Percentiles rank a stretch among this genome's conserved stretches.
These are phyloP conservation scores for Elanoides forficatus DNA, from an alignment of 2,113 vertebrate species.

Conservation along the genomic window DNA sequence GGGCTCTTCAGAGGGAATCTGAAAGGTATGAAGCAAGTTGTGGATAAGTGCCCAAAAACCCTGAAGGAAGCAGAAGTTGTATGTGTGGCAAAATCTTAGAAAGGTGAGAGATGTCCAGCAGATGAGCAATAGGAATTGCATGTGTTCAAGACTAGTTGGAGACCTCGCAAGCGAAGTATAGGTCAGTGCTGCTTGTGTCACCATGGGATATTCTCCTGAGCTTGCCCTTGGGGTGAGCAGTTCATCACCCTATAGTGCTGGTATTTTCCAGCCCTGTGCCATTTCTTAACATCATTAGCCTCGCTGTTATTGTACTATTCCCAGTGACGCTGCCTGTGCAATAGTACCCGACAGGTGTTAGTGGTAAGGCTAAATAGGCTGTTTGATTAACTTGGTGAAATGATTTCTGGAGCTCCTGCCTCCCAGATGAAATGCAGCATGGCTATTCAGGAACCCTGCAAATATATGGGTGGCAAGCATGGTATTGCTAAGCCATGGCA, in stretches of 20 bases:
- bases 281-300: background rate
- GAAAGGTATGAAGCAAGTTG: background rate
- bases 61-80: background rate
- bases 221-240: background rate
- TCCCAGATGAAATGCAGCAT: background rate
- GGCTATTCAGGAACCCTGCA: background rate
- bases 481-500: background rate
- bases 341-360: background rate
- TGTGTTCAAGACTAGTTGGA: background rate
- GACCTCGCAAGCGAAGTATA: background rate
- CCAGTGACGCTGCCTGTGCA: background rate
- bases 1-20: background rate
- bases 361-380: background rate
- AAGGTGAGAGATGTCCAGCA: background rate
- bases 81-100: background rate
- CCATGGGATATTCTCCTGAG: background rate
- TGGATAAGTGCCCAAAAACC: background rate
- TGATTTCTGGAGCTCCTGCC: background rate
- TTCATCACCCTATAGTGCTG: background rate
- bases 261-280: background rate
- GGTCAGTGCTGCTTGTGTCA: background rate
- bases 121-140: background rate
- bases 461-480: background rate
- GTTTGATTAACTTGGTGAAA: background rate
- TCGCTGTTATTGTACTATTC: background rate